phyloP scores from a whole-genome alignment of 37 sponge, comb jelly and placozoan species.

The Mnemiopsis leidyi region DNA sequence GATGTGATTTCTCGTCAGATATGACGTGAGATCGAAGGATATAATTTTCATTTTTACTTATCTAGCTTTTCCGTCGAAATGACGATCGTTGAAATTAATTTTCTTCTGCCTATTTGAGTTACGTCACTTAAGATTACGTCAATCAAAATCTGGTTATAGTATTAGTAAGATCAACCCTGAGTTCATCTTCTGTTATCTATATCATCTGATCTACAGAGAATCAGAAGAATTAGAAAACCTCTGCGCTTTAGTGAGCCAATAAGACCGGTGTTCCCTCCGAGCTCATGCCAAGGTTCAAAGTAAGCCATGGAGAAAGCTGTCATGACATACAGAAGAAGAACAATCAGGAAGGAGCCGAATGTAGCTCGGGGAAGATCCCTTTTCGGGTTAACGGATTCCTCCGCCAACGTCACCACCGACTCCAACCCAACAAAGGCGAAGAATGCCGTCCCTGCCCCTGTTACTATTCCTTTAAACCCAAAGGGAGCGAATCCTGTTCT shows the following conservation, averaged over 20 bases:
- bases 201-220: too few species aligned
- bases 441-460: constrained; percentile 18
- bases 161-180: too few species aligned
- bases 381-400: constrained; percentile 24
- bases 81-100: too few species aligned
- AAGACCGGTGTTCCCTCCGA: background rate
- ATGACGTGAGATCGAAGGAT: too few species aligned
- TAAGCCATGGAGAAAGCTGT: constrained; percentile 47
- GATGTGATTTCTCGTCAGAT: too few species aligned
- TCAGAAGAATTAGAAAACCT: background rate
- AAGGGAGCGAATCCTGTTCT: constrained; percentile 34
- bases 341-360: background rate
- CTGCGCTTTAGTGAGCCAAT: background rate
- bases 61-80: too few species aligned
- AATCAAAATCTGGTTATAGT: too few species aligned
- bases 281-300: background rate
- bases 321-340: background rate
- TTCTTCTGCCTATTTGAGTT: too few species aligned
- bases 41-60: too few species aligned
- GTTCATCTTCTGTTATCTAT: too few species aligned
- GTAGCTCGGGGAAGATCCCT: constrained; percentile 26
- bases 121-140: too few species aligned
- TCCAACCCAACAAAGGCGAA: constrained; percentile 45
- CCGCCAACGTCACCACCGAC: constrained; percentile 17
- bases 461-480: background rate